Evolutionary conservation across 1,140 invertebrate species (phyloP), one percentile per base, ranked within the genome.

Genomic region (Anadara kagoshimensis): DNA sequence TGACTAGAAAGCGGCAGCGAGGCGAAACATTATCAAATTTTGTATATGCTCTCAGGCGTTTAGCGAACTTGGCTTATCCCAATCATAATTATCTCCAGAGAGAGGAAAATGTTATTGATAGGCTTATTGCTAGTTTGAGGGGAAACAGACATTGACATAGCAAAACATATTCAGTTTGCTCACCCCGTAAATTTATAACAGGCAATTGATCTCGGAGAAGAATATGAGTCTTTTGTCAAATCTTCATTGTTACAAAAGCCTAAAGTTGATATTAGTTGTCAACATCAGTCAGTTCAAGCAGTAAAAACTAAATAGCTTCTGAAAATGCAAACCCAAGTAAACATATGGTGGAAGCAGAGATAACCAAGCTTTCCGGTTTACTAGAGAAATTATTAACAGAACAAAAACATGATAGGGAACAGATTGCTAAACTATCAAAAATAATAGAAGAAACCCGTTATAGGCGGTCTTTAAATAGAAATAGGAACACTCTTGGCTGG

Each of bases 21-120:
- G 22, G 20, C n/a, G 73, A 70, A 62, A 65, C 44, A 26, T 49
- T 75, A 14, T 10, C 29, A 29, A 62, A 69, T 54, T 75, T 64
- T 47, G 67, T 62, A 41, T 70, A 70, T 67, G 26, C 58, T 1
- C n/a, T 75, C 14, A 51, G 73, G 16, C 62, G 59, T 49, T 54
- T 70, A 45, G 73, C 47, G 11, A 41, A 62, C 12, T 47, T 44
- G 36, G 73, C 73, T 16, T 75, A 69, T 58, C 73, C 66, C 5
- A 20, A 47, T 24, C 24, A 51, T 24, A 44, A 45, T 14, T 47
- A 26, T n/a, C n/a, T n/a, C n/a, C 22, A 62, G 4, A n/a, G 11
- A 18, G 47, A 49, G 47, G 47, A 49, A 12, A 14, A 45, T 45
- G 16, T n/a, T 24, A 1, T 22, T 62, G 12, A 36, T 7, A 36